A percentile compares a stretch with the other conserved stretches of the same genome.
Evolutionary conservation across 2,113 vertebrate species (phyloP).

Genomic region (Campylorhamphus procurvoides): DNA sequence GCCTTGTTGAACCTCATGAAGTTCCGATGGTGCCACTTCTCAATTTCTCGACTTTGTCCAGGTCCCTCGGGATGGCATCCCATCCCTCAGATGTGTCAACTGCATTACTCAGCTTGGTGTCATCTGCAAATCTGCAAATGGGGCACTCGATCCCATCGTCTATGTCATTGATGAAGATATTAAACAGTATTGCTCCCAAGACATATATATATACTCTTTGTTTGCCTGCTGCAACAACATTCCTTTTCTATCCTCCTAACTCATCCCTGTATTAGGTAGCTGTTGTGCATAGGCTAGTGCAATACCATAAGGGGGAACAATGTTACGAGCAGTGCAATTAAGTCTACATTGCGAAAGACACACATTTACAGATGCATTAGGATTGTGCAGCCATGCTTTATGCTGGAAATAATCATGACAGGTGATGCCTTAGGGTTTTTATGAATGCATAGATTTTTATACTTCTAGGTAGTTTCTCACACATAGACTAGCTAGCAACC

Average conservation of each 20-base stretch:
- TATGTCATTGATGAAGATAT: not conserved
- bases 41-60: not conserved
- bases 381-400: not conserved
- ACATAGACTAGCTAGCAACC: too few relatives aligned
- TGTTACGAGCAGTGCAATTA: not conserved
- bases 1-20: not conserved
- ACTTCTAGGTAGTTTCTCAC: too few relatives aligned
- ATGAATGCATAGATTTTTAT: too few relatives aligned
- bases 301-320: fast-evolving
- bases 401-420: not conserved
- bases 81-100: not conserved
- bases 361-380: not conserved
- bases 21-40: not conserved
- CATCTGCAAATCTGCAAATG: not conserved
- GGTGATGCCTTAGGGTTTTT: too few relatives aligned
- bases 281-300: not conserved
- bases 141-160: not conserved
- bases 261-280: not conserved
- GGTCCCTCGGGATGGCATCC: not conserved
- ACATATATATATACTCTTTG: not conserved
- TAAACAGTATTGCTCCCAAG: not conserved
- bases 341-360: not conserved
- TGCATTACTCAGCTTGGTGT: not conserved
- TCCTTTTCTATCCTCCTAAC: not conserved
- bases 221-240: not conserved